Evolutionary conservation across 2,113 vertebrate genomes (phyloP).

Genomic region (Tursiops truncatus): DNA sequence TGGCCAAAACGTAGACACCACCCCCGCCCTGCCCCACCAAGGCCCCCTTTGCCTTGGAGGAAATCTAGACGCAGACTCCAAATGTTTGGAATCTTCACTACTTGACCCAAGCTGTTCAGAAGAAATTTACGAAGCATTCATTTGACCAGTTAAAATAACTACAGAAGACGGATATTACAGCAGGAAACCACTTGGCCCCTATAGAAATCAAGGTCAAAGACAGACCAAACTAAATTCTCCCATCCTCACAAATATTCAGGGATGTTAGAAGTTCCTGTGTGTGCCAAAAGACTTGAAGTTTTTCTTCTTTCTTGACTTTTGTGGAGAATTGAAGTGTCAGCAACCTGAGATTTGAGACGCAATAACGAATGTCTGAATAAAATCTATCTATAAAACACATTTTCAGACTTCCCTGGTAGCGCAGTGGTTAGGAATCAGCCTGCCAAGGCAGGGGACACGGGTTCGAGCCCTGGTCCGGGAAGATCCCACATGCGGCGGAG

Average conservation of each 20-base stretch:
- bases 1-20: not conserved
- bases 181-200: not conserved
- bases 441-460: too few species aligned
- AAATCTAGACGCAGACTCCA: not conserved
- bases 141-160: not conserved
- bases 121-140: not conserved
- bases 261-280: not conserved
- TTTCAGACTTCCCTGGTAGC: too few species aligned
- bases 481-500: too few species aligned
- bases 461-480: too few species aligned
- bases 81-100: not conserved
- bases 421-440: too few species aligned
- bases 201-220: not conserved
- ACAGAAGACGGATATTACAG: not conserved
- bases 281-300: not conserved
- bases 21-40: not conserved
- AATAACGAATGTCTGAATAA: too few species aligned
- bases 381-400: too few species aligned
- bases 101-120: not conserved
- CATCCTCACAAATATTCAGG: not conserved
- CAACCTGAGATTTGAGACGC: not conserved
- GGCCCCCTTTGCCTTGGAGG: not conserved
- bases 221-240: not conserved
- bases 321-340: not conserved
- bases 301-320: not conserved